Evolutionary conservation across 2,113 vertebrate species (phyloP).

Genomic region (Gnathonemus longibarbis): DNA sequence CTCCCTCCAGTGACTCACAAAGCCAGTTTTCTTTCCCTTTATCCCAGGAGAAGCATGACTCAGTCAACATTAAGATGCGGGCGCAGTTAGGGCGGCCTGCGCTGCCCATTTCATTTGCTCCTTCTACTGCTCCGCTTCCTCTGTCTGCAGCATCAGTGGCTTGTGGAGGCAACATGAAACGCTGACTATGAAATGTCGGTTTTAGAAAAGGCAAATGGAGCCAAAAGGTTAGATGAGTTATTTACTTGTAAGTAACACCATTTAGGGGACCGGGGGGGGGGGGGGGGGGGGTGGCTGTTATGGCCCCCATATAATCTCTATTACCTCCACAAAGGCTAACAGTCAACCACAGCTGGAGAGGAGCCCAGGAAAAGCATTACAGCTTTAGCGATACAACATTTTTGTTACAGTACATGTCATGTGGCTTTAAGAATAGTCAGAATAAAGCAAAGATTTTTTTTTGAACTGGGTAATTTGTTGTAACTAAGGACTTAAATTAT

Average conservation of each 20-base stretch:
- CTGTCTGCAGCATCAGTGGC: background rate
- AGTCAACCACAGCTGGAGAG: slow-evolving; percentile 12
- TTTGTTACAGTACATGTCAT: background rate
- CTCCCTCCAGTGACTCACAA: slow-evolving; percentile 8
- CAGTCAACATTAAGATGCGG: background rate
- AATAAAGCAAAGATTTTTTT: background rate
- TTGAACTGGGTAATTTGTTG: background rate
- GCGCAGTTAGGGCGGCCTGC: background rate
- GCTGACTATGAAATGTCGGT: background rate
- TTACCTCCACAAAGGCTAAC: background rate
- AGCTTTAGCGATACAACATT: background rate
- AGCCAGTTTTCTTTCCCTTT: background rate
- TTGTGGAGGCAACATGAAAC: background rate
- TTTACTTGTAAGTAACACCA: background rate
- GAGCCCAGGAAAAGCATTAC: background rate
- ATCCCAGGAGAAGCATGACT: background rate
- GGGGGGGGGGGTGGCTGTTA: background rate
- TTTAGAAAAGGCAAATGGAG: background rate
- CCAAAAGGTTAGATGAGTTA: slow-evolving; percentile 1
- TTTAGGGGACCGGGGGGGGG: background rate
- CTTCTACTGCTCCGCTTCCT: background rate
- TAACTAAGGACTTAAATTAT: background rate
- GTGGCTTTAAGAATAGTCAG: background rate
- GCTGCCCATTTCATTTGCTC: background rate
- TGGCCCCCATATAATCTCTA: background rate